Percentiles rank a stretch among this genome's conserved stretches.
Conservation (phyloP, 2,888 invertebrate species). For the Oxyscelio sp. region DNA sequence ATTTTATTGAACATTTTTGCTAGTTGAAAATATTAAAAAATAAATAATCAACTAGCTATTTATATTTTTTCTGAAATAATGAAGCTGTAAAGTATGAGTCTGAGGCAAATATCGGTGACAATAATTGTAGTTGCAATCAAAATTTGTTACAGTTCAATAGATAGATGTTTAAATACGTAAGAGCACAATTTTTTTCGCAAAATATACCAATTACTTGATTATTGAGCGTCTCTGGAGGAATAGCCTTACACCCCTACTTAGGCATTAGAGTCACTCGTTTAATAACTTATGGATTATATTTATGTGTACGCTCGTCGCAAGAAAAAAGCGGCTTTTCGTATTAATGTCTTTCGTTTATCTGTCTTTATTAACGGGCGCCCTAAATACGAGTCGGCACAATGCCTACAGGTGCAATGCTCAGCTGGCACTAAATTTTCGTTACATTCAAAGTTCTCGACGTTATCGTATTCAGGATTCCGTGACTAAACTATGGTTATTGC, state of each 20-base stretch:
- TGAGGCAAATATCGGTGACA: too few species aligned
- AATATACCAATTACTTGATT: conserved; percentile 69
- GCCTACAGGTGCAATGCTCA: conserved; percentile 70
- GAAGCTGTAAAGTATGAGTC: too few species aligned
- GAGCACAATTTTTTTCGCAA: too few species aligned
- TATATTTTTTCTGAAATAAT: too few species aligned
- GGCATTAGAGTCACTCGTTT: conserved; percentile 57
- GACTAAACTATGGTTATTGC: conserved; percentile 67
- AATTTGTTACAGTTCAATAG: too few species aligned
- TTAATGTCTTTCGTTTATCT: conserved; percentile 56
- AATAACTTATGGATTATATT: conserved; percentile 42
- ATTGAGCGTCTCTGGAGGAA: conserved; percentile 49
- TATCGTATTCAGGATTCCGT: conserved; percentile 56
- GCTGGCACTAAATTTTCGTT: conserved; percentile 75
- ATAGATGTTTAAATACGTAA: too few species aligned
- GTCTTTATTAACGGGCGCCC: conserved; percentile 55
- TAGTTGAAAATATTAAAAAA: too few species aligned
- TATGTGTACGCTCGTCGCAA: conserved; percentile 17
- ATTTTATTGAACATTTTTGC: too few species aligned
- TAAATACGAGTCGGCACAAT: conserved; percentile 19
- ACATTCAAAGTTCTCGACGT: conserved; percentile 65
- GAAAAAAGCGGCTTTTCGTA: conserved; percentile 32
- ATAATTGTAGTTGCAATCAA: too few species aligned
- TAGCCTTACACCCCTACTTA: conserved; percentile 30
- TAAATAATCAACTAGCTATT: too few species aligned